Base-by-base conservation (phyloP, 2,888 invertebrate genomes). In the Synanthedon vespiformis region DNA sequence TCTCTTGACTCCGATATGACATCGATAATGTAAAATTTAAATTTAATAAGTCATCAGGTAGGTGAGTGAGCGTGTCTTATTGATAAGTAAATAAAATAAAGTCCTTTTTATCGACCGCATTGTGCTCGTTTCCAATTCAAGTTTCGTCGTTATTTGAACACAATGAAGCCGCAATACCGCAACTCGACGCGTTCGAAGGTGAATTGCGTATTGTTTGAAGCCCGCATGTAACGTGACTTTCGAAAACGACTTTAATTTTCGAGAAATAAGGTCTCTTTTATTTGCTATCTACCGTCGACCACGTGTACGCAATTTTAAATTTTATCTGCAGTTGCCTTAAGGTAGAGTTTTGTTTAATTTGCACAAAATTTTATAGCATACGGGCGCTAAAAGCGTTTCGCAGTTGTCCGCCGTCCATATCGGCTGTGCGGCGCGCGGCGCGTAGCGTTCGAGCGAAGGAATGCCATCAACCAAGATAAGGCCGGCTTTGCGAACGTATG, bases 151-250 rank as follows among this genome's bases (percentile, higher is more conserved):
- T 83, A 85, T 79, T 80, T 78, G 74, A 84, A 81, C 83, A 87
- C 86, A 86, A 85, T 85, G 82, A 78, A 82, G 83, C 85, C 84
- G 86, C 86, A 83, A 84, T 78, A 85, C 86, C 86, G 85, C 86
- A 86, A 87, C 83, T 71, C 81, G 80, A 81, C 79, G 80, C 83
- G 81, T 74, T 77, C 81, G 86, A 83, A 86, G 85, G 85, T 85
- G 86, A 86, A 87, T 87, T 86, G 85, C 85, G 85, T 85, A 86
- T 87, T 87, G 86, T 87, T 86, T 74, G 77, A 70, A 70, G 75
- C 83, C 79, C 84, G 85, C 77, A 79, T 82, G 67, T 78, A 70
- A 70, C 75, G 74, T 74, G 74, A 77, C 83, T 81, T 78, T 75
- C 75, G 77, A 85, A 85, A 81, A 78, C 74, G 73, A 77, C 82